A percentile compares a stretch with the other conserved stretches of the same genome.
Conservation (phyloP, 2,888 invertebrate species). For the Spodoptera picta region DNA sequence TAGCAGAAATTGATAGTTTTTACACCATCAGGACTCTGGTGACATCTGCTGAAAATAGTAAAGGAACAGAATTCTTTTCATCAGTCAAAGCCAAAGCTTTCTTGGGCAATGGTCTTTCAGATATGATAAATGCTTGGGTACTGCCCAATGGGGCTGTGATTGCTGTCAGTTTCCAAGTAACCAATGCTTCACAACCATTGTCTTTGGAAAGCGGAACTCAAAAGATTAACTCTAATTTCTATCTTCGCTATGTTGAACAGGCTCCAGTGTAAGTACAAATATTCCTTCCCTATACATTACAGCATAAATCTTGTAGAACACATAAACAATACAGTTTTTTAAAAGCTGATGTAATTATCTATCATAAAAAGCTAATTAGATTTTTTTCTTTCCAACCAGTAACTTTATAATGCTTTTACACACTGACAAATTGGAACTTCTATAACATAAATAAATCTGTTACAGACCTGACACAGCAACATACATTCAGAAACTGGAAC, state of each 20-base stretch:
- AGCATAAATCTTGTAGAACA: no score
- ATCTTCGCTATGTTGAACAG: constrained; percentile 93
- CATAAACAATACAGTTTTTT: no score
- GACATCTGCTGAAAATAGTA: constrained; percentile 90
- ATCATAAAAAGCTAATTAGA: no score
- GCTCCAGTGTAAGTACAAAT: constrained; percentile 90
- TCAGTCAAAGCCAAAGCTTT: constrained; percentile 94
- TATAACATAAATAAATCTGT: neutral
- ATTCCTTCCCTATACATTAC: no score
- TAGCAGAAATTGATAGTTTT: constrained; percentile 91
- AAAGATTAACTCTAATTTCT: constrained; percentile 92
- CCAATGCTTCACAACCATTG: constrained; percentile 69
- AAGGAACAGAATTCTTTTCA: constrained; percentile 91
- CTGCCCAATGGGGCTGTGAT: constrained; percentile 94
- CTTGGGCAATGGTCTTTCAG: constrained; percentile 92
- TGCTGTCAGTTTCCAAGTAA: constrained; percentile 89
- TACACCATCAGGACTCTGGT: constrained; percentile 93
- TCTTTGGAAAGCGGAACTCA: constrained; percentile 57
- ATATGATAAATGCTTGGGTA: constrained; percentile 93
- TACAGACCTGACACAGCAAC: constrained; percentile 97
- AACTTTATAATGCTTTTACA: no score
- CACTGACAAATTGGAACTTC: no score
- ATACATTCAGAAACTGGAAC: constrained; percentile 97
- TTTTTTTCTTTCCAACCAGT: no score
- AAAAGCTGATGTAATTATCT: no score